These are phyloP conservation scores for Antedon bifida DNA, from an alignment of 35 echinoderm and acorn worm genomes.

Conservation along the genomic window DNA sequence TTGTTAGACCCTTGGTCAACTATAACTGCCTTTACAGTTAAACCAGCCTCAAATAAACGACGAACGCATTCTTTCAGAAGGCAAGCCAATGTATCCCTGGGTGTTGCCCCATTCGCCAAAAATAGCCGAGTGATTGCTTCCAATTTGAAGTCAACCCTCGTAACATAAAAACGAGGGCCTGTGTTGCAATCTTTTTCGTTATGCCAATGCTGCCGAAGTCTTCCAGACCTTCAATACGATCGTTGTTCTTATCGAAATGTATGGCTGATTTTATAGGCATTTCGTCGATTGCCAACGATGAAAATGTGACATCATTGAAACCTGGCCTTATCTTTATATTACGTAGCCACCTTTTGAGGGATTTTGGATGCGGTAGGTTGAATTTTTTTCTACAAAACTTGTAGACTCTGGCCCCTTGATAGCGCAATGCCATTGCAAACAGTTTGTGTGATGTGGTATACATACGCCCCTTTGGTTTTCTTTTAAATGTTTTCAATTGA, in stretches of 20 bases:
- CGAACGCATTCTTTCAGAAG: not conserved
- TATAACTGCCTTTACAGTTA: not conserved
- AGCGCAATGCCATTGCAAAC: constrained; percentile 12
- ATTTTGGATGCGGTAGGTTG: not conserved
- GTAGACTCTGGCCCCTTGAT: not conserved
- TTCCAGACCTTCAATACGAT: constrained; percentile 13
- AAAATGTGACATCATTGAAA: constrained; percentile 15
- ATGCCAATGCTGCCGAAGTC: not conserved
- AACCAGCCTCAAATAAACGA: not conserved
- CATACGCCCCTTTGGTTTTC: not conserved
- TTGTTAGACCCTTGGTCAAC: not conserved
- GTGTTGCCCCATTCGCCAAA: not conserved
- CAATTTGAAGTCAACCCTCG: not conserved
- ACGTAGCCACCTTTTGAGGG: constrained; percentile 13
- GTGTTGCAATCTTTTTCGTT: not conserved
- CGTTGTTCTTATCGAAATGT: not conserved
- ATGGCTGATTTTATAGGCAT: constrained; percentile 11
- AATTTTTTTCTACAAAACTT: constrained; percentile 21
- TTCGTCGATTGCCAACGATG: constrained; percentile 5
- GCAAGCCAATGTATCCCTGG: not conserved
- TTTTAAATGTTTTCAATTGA: constrained; percentile 7
- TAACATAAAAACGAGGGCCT: not conserved
- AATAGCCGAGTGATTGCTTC: not conserved
- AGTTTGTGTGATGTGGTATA: not conserved
- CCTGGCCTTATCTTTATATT: not conserved